phyloP scores from a whole-genome alignment of 2,888 invertebrate species.

The Pristionchus entomophagus region DNA sequence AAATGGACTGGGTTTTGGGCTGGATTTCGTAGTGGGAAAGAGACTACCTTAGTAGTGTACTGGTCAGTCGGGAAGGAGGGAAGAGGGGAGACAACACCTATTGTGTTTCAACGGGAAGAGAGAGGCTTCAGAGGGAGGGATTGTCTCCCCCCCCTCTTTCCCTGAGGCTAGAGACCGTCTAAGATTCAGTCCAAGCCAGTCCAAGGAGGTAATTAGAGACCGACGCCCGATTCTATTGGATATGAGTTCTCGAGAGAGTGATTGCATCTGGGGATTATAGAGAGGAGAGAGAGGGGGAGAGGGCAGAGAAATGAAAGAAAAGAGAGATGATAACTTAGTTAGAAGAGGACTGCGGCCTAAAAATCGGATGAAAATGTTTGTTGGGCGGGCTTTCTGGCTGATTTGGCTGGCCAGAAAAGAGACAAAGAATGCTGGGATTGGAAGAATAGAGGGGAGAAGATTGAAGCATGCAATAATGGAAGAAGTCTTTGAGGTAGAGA shows the following conservation, averaged over 20 bases:
- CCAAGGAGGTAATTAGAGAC: constrained; percentile 33
- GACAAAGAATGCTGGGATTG: constrained; percentile 24
- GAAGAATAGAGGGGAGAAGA: background rate
- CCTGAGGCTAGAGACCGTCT: background rate
- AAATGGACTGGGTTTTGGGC: no score
- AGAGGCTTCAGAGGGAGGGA: background rate
- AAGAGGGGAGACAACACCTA: background rate
- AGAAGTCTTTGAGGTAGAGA: background rate
- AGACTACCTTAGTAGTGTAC: constrained; percentile 15
- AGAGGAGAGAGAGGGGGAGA: background rate
- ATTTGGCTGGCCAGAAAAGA: background rate
- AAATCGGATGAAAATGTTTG: constrained; percentile 29
- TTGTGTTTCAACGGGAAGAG: constrained; percentile 23
- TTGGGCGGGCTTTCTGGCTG: background rate
- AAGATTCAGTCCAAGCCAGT: background rate
- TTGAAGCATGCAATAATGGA: background rate
- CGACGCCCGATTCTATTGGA: no score
- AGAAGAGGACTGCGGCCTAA: background rate
- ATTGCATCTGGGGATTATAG: constrained; percentile 7
- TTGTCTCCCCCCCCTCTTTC: background rate
- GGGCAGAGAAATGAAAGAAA: background rate
- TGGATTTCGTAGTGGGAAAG: no score
- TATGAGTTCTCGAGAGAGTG: constrained; percentile 29
- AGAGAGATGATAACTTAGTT: background rate
- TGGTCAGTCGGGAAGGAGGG: background rate